These are phyloP conservation scores for Lipophrys pholis DNA, from an alignment of 2,113 vertebrate species.

Conservation along the genomic window DNA sequence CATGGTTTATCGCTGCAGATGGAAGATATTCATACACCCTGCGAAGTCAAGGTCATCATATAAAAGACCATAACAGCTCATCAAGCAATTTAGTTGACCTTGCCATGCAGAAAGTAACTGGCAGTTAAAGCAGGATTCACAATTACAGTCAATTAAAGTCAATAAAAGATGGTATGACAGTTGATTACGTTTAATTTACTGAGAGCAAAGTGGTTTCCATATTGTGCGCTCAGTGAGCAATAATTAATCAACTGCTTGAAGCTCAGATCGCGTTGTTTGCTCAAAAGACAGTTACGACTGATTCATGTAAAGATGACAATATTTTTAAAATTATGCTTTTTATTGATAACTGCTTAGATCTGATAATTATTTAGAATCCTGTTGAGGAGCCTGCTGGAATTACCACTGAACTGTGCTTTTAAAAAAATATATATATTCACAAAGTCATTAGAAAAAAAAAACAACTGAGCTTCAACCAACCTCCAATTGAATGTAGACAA, in stretches of 20 bases:
- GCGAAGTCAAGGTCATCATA: constrained; percentile 70
- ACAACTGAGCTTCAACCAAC: neutral
- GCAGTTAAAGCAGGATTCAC: constrained; percentile 71
- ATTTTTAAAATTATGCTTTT: constrained; percentile 1
- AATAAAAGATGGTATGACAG: constrained; percentile 77
- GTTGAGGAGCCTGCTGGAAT: neutral
- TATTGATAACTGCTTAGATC: too few species aligned
- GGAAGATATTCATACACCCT: constrained; percentile 47
- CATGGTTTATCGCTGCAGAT: constrained; percentile 57
- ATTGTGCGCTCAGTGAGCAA: constrained; percentile 60
- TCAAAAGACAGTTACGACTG: constrained; percentile 40
- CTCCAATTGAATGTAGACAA: constrained; percentile 6
- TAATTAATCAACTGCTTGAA: constrained; percentile 64
- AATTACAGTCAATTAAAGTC: constrained; percentile 80
- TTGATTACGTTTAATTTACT: constrained; percentile 77
- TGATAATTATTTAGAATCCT: neutral
- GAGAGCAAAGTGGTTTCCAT: constrained; percentile 63
- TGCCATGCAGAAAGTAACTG: constrained; percentile 72
- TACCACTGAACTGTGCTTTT: too few species aligned
- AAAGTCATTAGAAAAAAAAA: too few species aligned
- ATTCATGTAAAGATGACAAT: constrained; percentile 35
- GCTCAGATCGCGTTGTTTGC: constrained; percentile 53
- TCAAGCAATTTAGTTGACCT: constrained; percentile 73
- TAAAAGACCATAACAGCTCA: constrained; percentile 74
- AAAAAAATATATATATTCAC: too few species aligned